Percentiles rank a stretch among this genome's conserved stretches.
Conservation (phyloP, 2,113 vertebrate species). For the Pardalotus punctatus region DNA sequence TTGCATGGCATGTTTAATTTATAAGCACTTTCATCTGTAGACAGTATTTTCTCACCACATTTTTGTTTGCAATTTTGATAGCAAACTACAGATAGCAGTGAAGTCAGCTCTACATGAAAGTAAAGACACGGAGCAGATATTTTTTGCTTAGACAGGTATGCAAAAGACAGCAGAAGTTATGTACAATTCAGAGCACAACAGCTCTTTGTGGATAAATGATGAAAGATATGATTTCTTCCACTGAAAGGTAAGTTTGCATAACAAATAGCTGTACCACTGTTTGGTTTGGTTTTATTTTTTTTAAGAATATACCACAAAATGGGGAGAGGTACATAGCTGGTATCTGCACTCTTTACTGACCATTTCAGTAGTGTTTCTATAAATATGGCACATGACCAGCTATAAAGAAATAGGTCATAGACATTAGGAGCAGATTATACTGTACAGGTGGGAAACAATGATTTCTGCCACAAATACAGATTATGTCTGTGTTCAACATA, state of each 20-base stretch:
- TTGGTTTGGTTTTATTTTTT: neutral
- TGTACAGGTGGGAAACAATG: slow-evolving; percentile 39
- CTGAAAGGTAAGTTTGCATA: neutral
- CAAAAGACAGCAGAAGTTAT: neutral
- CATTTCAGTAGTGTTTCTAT: neutral
- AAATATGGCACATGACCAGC: neutral
- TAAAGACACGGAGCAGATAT: neutral
- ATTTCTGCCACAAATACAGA: slow-evolving; percentile 6
- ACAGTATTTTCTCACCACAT: neutral
- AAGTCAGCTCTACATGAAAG: neutral
- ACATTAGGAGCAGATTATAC: slow-evolving; percentile 21
- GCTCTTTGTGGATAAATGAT: neutral
- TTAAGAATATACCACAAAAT: neutral
- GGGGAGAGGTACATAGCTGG: neutral
- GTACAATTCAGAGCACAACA: neutral
- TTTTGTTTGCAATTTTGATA: neutral
- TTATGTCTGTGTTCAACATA: neutral
- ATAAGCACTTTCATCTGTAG: neutral
- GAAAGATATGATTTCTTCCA: neutral
- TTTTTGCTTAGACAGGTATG: neutral
- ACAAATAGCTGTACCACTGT: neutral
- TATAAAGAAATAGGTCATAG: neutral
- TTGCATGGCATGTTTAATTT: slow-evolving; percentile 29
- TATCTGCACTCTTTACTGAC: neutral
- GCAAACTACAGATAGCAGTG: neutral